Conservation (phyloP, 2,797 vertebrate genomes). For the Arvicola amphibius region DNA sequence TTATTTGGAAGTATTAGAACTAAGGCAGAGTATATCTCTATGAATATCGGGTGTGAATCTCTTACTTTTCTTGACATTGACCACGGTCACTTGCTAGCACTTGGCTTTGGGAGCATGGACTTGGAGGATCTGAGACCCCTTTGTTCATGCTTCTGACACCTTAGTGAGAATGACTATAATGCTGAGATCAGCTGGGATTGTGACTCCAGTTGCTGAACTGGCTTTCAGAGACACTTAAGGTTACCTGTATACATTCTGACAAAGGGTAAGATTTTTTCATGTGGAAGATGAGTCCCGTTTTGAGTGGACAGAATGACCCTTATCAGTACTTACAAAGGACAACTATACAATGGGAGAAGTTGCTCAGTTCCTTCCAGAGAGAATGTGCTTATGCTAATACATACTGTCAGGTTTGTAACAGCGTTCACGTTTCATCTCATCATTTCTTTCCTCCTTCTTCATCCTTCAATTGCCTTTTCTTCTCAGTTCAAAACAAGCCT, state of each 20-base stretch:
- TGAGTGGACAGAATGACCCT: neutral
- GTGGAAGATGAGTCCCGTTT: neutral
- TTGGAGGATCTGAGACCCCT: neutral
- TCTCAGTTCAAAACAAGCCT: slow-evolving; percentile 75
- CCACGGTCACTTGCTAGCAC: neutral
- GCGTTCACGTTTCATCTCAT: slow-evolving; percentile 66
- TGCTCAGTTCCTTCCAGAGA: neutral
- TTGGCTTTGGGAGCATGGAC: neutral
- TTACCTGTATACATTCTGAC: neutral
- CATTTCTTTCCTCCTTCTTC: slow-evolving; percentile 61
- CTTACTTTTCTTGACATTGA: neutral
- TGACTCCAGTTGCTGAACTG: neutral
- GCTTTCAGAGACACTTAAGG: neutral
- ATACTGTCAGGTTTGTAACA: slow-evolving; percentile 8
- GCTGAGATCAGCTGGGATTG: neutral
- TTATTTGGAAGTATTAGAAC: neutral
- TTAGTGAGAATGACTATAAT: neutral
- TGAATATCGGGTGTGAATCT: neutral
- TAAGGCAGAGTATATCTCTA: neutral
- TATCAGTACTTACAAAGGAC: neutral
- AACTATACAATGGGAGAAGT: neutral
- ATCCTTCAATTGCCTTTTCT: slow-evolving; percentile 75
- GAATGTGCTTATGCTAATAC: slow-evolving; percentile 54
- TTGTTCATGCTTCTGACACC: neutral
- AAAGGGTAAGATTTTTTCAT: neutral